A percentile compares a stretch with the other conserved stretches of the same genome.
Evolutionary conservation across 1,140 invertebrate genomes (phyloP).

Genomic region (Drosophila tristis): DNA sequence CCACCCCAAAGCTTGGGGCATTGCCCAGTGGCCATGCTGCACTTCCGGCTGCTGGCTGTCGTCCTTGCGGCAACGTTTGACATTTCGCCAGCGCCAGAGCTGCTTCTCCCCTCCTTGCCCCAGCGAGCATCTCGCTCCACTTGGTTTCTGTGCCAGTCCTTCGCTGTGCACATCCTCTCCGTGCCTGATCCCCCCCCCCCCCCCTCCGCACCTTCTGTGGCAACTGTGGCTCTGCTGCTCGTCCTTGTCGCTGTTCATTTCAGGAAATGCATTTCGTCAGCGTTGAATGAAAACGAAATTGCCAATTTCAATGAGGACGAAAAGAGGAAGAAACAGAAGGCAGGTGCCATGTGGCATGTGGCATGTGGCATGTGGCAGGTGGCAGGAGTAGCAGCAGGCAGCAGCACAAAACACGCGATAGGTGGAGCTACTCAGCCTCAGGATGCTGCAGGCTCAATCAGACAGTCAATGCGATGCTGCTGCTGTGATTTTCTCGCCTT

Average conservation of each 20-base stretch:
- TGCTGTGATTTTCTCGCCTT: too few relatives aligned
- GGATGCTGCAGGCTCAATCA: too few relatives aligned
- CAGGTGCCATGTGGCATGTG: background rate
- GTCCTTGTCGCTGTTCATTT: constrained; percentile 64
- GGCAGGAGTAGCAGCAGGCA: too few relatives aligned
- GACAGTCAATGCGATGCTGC: too few relatives aligned
- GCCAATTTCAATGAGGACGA: constrained; percentile 62
- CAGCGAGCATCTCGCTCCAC: constrained; percentile 34
- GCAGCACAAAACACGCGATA: too few relatives aligned
- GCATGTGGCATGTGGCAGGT: too few relatives aligned
- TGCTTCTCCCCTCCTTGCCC: background rate
- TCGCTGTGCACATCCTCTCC: constrained; percentile 47
- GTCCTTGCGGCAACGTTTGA: constrained; percentile 65
- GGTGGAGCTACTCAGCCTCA: too few relatives aligned
- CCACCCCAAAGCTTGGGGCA: constrained; percentile 4
- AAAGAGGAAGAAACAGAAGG: background rate
- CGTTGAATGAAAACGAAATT: constrained; percentile 78
- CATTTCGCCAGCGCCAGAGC: constrained; percentile 38
- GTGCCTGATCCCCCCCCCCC: background rate
- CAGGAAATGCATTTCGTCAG: constrained; percentile 80
- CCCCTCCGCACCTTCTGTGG: background rate
- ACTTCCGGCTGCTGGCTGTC: constrained; percentile 40
- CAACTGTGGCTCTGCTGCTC: constrained; percentile 22
- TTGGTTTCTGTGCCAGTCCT: constrained; percentile 55
- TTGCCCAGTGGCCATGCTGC: constrained; percentile 42